Evolutionary conservation across 2,888 invertebrate genomes (phyloP), one percentile per base, ranked within the genome.

Genomic region (Dioctria linearis): DNA sequence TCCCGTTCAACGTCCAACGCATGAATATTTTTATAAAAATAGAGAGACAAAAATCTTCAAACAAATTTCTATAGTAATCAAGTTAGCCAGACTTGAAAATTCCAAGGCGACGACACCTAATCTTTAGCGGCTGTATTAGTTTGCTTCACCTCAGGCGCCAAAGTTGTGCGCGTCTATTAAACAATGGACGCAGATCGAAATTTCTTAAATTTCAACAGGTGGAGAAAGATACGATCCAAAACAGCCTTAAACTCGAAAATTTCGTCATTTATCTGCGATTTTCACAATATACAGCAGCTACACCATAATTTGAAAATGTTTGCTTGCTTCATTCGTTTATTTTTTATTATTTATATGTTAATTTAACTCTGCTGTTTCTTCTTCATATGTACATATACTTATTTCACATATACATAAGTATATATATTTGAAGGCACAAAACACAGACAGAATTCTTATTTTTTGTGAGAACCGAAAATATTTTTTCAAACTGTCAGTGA

Each of bases 1-100:
- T 69, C 49, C 73, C 73, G 43, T 57, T 73, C 73, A 40, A 73
- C 73, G 73, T 59, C 59, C 73, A 73, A 54, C 71, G 25, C n/a
- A 8, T 11, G 49, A 71, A 51, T 71, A 71, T 71, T 54, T 71
- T 54, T 71, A 51, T 71, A 13, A 59, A 57, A 75, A 63, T 25
- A 63, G 25, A 25, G 25, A 46, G 49, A 63, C 13, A 63, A 49
- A 63, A 49, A 13, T 13, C 61, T 75, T 76, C 63, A 63, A 61
- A 63, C 63, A 76, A 49, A 46, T 46, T 43, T 37, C 46, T 37
- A 25, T 25, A 49, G 42, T 13, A 49, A 57, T 40, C 57, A 54
- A 63, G 46, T 49, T 76, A 49, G 39, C 63, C 76, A 63, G 76
- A 76, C 76, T 76, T 39, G 37, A 76, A 76, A 76, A 76, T 76